Evolutionary conservation across 2,888 invertebrate genomes (phyloP).

Genomic region (Diachrysia chrysitis): DNA sequence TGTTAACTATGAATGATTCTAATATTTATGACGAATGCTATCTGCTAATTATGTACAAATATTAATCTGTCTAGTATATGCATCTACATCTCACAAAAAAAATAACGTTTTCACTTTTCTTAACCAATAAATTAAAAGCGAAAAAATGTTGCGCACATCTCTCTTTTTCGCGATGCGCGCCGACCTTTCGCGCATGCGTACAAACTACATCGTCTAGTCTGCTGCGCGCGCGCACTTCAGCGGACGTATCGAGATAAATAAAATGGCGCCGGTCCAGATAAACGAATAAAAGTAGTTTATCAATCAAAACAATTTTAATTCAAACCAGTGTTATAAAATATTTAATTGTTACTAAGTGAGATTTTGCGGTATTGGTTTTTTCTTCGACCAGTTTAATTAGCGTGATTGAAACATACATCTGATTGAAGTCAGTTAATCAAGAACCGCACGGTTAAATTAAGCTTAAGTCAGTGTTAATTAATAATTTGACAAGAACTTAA

Average conservation of each 20-base stretch:
- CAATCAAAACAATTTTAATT: constrained; percentile 46
- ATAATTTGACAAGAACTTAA: background rate
- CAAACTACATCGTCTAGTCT: constrained; percentile 62
- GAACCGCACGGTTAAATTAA: background rate
- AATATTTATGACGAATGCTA: background rate
- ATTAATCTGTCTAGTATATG: background rate
- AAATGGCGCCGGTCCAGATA: constrained; percentile 43
- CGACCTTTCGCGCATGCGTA: constrained; percentile 61
- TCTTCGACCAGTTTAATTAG: constrained; percentile 2
- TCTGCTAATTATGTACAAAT: background rate
- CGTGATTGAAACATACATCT: background rate
- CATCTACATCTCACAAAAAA: background rate
- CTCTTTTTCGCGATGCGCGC: constrained; percentile 53
- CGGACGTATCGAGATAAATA: constrained; percentile 41
- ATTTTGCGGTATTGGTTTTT: background rate
- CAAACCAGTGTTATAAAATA: constrained; percentile 15
- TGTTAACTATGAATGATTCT: background rate
- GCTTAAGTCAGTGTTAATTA: background rate
- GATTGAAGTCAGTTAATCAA: background rate
- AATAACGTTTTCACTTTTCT: background rate
- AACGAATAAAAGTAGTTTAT: constrained; percentile 49
- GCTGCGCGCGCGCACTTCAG: constrained; percentile 64
- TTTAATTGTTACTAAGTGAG: constrained; percentile 30
- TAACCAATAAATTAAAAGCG: constrained; percentile 2
- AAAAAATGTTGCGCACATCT: constrained; percentile 68